Percentiles rank a stretch among this genome's conserved stretches.
These are phyloP conservation scores for Cyclura pinguis DNA, from an alignment of 2,797 vertebrate species.

Conservation along the genomic window DNA sequence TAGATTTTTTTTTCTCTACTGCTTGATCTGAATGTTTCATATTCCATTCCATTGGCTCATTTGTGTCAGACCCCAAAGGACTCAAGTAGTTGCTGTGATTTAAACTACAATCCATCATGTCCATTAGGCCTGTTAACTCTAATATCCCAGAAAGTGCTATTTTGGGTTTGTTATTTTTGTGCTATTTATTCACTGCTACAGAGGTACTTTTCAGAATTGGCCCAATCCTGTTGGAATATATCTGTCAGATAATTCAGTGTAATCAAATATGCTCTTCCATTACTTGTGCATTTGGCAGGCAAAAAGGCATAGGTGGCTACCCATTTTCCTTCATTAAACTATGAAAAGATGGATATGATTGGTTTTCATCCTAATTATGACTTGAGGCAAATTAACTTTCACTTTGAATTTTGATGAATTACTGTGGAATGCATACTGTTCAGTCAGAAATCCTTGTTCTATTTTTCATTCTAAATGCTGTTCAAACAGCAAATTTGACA, in stretches of 20 bases:
- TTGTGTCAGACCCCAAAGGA: background rate
- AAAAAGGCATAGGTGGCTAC: background rate
- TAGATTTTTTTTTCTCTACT: background rate
- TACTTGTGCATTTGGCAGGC: background rate
- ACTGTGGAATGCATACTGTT: slow-evolving; percentile 56
- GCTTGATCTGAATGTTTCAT: accelerated
- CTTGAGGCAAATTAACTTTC: slow-evolving; percentile 68
- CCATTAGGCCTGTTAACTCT: background rate
- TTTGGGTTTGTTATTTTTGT: background rate
- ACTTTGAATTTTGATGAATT: slow-evolving; percentile 70
- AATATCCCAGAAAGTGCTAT: background rate
- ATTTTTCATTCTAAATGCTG: slow-evolving; percentile 69
- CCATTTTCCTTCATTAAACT: slow-evolving; percentile 53
- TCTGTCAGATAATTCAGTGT: background rate
- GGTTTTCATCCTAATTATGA: slow-evolving; percentile 47
- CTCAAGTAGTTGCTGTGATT: background rate
- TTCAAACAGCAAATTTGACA: slow-evolving; percentile 58
- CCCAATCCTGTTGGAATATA: background rate
- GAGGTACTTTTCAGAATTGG: slow-evolving; percentile 3
- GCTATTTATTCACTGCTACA: slow-evolving; percentile 20
- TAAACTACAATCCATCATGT: background rate
- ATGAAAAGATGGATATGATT: slow-evolving; percentile 45
- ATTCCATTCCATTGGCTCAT: background rate
- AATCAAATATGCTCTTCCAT: slow-evolving; percentile 26
- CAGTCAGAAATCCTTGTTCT: slow-evolving; percentile 66